Percentiles rank a stretch among this genome's conserved stretches.
phyloP scores from a whole-genome alignment of 92 coral and sea anemone species.

The Epizoanthus rinbou region DNA sequence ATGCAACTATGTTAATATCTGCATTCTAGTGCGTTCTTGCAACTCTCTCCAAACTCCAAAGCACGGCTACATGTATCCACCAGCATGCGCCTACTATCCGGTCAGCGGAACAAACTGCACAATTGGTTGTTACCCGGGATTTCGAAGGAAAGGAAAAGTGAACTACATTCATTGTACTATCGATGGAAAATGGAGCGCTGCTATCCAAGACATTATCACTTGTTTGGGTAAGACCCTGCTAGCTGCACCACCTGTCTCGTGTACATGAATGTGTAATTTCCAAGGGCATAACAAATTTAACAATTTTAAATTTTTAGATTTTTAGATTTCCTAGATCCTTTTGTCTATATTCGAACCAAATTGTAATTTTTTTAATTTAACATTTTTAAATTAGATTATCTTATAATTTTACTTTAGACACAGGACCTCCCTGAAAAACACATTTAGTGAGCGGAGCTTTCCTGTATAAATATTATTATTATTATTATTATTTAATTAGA shows the following conservation, averaged over 20 bases:
- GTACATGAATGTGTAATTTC: neutral
- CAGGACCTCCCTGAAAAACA: no score
- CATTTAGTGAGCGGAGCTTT: no score
- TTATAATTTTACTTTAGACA: no score
- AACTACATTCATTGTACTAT: conserved; percentile 26
- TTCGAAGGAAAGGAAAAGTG: conserved; percentile 1
- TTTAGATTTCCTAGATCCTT: no score
- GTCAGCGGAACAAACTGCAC: conserved; percentile 47
- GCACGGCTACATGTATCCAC: conserved; percentile 68
- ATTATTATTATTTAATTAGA: no score
- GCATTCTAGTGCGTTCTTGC: conserved; percentile 49
- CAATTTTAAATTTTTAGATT: no score
- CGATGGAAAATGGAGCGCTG: conserved; percentile 38
- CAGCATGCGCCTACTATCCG: conserved; percentile 52
- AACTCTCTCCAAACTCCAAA: conserved; percentile 46
- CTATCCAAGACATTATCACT: conserved; percentile 13
- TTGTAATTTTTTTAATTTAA: no score
- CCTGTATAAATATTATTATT: no score
- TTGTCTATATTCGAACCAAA: no score
- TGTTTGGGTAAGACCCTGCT: conserved; percentile 27
- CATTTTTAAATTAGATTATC: no score
- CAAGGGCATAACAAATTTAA: neutral
- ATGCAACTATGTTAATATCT: no score
- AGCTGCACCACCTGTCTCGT: no score
- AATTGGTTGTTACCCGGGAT: conserved; percentile 43